A percentile compares a stretch with the other conserved stretches of the same genome.
Conservation (phyloP, 2,797 vertebrate species). For the Labroides dimidiatus region DNA sequence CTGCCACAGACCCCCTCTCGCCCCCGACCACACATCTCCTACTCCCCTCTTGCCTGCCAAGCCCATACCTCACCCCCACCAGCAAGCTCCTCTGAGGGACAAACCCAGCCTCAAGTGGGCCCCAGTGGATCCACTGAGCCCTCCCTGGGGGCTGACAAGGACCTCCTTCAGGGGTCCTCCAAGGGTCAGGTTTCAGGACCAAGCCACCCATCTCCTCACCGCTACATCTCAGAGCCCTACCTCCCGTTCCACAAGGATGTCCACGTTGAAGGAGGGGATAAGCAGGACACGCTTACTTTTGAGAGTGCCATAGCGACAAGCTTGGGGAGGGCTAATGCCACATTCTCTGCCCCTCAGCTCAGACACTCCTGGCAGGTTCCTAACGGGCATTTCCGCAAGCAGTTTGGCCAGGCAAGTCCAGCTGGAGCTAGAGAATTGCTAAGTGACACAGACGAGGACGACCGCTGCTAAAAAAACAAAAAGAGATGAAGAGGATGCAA, state of each 20-base stretch:
- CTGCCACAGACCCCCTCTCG: conserved; percentile 94
- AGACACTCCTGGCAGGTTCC: conserved; percentile 98
- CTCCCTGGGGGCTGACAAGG: conserved; percentile 70
- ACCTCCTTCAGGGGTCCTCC: conserved; percentile 74
- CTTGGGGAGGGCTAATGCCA: conserved; percentile 92
- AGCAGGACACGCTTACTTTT: conserved; percentile 94
- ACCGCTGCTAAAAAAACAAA: conserved; percentile 92
- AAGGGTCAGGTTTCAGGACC: conserved; percentile 76
- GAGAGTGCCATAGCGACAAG: conserved; percentile 94
- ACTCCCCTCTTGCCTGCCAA: conserved; percentile 90
- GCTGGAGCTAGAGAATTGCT: conserved; percentile 88
- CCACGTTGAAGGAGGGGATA: conserved; percentile 83
- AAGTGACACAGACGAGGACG: conserved; percentile 97
- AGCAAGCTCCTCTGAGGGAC: conserved; percentile 77
- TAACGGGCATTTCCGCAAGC: conserved; percentile 94
- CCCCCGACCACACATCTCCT: conserved; percentile 95
- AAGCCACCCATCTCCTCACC: conserved; percentile 90
- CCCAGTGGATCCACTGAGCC: conserved; percentile 71
- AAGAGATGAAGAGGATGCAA: conserved; percentile 16
- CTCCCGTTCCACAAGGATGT: conserved; percentile 91
- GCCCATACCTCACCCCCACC: conserved; percentile 80
- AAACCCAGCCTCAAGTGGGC: conserved; percentile 79
- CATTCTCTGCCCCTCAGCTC: conserved; percentile 92
- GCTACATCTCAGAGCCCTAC: conserved; percentile 97
- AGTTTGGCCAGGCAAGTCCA: conserved; percentile 84